These are phyloP conservation scores for Azorinus chamasolen DNA, from an alignment of 2,888 invertebrate species.

Conservation along the genomic window DNA sequence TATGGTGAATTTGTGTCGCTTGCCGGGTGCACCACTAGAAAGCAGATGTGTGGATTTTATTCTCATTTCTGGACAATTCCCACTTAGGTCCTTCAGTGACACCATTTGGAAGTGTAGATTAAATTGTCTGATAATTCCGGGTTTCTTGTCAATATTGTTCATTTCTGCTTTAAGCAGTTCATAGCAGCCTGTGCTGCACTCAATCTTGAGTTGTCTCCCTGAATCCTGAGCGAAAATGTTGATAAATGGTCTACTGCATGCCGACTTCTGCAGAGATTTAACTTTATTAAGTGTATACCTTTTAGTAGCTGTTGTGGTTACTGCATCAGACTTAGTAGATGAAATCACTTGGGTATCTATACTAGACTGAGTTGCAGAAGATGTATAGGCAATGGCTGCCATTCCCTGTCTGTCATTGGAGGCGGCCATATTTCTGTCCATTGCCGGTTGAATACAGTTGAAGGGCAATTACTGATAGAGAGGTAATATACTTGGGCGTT, in stretches of 20 bases:
- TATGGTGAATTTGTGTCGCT: slow-evolving; percentile 3
- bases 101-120: background rate
- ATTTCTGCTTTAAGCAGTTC: slow-evolving; percentile 1
- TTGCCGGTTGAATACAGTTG: too few relatives aligned
- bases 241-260: background rate
- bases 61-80: slow-evolving; percentile 3
- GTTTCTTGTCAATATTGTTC: background rate
- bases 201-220: background rate
- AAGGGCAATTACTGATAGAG: too few relatives aligned
- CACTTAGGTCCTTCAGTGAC: background rate
- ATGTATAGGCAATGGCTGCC: too few relatives aligned
- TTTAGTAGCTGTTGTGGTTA: too few relatives aligned
- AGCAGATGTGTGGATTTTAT: background rate
- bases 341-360: too few relatives aligned
- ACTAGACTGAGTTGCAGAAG: too few relatives aligned
- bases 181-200: slow-evolving; percentile 8
- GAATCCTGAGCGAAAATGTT: slow-evolving; percentile 3
- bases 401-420: too few relatives aligned
- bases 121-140: background rate
- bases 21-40: background rate
- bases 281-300: background rate
- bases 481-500: too few relatives aligned
- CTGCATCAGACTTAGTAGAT: too few relatives aligned
- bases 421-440: too few relatives aligned
- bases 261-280: background rate